A percentile compares a stretch with the other conserved stretches of the same genome.
These are phyloP conservation scores for Montipora cactus DNA, from an alignment of 64 coral and sea anemone genomes.

Conservation along the genomic window DNA sequence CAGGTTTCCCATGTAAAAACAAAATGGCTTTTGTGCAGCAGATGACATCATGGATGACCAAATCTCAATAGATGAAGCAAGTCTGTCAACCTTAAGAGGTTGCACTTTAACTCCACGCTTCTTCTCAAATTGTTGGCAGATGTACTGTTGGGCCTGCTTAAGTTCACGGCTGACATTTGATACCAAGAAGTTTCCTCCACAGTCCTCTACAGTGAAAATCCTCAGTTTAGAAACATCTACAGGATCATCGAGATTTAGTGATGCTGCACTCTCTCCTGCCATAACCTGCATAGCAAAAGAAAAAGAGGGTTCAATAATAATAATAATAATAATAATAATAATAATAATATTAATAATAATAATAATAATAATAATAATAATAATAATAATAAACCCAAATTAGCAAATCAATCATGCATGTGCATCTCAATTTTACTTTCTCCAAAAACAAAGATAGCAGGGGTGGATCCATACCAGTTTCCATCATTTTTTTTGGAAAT, in stretches of 20 bases:
- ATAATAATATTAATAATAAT: no score
- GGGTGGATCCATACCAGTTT: no score
- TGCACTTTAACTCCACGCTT: constrained; percentile 72
- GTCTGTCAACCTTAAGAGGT: constrained; percentile 75
- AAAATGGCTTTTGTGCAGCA: constrained; percentile 82
- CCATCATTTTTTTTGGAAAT: no score
- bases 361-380: no score
- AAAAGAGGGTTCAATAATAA: background rate
- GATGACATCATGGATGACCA: constrained; percentile 93
- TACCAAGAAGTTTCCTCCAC: constrained; percentile 79
- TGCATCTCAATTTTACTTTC: background rate
- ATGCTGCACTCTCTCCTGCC: constrained; percentile 72
- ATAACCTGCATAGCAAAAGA: constrained; percentile 67
- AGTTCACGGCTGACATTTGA: constrained; percentile 76
- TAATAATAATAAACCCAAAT: background rate
- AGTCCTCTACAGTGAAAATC: constrained; percentile 78
- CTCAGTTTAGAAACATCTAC: constrained; percentile 85
- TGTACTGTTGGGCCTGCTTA: constrained; percentile 73
- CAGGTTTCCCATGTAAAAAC: constrained; percentile 77
- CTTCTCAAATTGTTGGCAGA: constrained; percentile 74
- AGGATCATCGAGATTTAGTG: constrained; percentile 60
- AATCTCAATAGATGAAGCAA: constrained; percentile 85
- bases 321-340: no score
- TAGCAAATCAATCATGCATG: background rate
- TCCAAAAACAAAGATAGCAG: no score